Evolutionary conservation across 2,888 invertebrate species (phyloP), one percentile per base, ranked within the genome.

Genomic region (Pandemis cinnamomeana): DNA sequence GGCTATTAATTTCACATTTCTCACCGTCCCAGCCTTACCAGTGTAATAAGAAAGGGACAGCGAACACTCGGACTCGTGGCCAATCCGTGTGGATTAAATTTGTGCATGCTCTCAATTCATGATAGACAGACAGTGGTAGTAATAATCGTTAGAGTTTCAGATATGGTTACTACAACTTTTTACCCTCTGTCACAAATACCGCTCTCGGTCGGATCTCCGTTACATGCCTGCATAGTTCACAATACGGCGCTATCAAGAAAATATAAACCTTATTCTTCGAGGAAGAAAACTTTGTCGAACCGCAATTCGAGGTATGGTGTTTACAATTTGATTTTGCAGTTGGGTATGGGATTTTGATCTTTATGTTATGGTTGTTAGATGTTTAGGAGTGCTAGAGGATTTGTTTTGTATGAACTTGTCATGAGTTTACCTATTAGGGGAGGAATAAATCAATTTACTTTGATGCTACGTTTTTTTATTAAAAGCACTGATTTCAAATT

Each of bases 101-200:
- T 58, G 58, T 58, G 27, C 58, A 27, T 58, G 58, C 27, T 58
- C 58, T 58, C 58, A 58, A 58, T 58, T 58, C 58, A 58, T 58
- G 58, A 10, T 58, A 58, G 58, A 27, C 58, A 80, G 80, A 78
- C 81, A 80, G 86, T 83, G 78, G 85, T 80, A 83, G 85, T 83
- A 86, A 88, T 90, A 90, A 89, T 89, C 88, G 86, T 86, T 87
- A 86, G 74, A 61, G 81, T 81, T 79, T 77, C 90, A 77, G 86
- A 89, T 89, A 90, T 86, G 90, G 90, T 76, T 80, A 80, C 80
- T 81, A 79, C 87, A 79, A 83, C 86, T 91, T 91, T 91, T 91
- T 90, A 81, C 80, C 63, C 76, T 69, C 61, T 75, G 73, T 86
- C 87, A 88, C 84, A 89, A 87, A 89, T 89, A 87, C 86, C 83